Evolutionary conservation across 2,888 invertebrate species (phyloP), one percentile per base, ranked within the genome.

Genomic region (Hyposoter didymator): DNA sequence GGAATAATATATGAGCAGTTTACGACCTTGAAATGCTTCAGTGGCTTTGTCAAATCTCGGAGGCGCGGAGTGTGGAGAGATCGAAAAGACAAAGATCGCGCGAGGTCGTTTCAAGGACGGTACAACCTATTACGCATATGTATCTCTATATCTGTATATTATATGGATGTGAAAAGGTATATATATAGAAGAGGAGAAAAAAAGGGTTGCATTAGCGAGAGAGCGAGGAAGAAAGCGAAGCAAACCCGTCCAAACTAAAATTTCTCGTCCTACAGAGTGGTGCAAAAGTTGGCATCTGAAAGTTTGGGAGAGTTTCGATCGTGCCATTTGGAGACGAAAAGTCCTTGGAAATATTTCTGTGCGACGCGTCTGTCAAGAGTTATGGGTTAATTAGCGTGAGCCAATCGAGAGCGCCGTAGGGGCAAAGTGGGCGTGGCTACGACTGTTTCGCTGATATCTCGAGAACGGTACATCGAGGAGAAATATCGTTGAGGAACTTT

Each of bases 81-180:
- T 69, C 78, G 83, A 66, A 69, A 78, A 83, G 78, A 74, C 83
- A 83, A 83, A 83, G 83, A 49, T 55, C 66, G 59, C 52, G 78
- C 83, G 83, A 83, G 83, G 83, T 73, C 83, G 83, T 78, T 83
- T 83, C 83, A 83, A 83, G 83, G 83, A 74, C 83, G 83, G 74
- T 78, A 73, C 59, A 83, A 64, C 67, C 59, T 66, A 74, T 80
- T 73, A 80, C 73, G 66, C 73, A 67, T n/a, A 28, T 59, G 17
- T 59, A 35, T 19, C 19, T 43, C 3, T 32, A 32, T 79, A 35
- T 70, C 19, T 62, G 43, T 28, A 52, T 47, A 62, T 66, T 7
- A 28, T 52, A 55, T 49, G n/a, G 52, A 35, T 47, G 39, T 67
- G 32, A 47, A 28, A 19, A 28, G 43, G 32, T 47, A 39, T 39